Percentiles rank a stretch among this genome's conserved stretches.
phyloP scores from a whole-genome alignment of 1,140 invertebrate genomes.

The Hesperophylax magnus region DNA sequence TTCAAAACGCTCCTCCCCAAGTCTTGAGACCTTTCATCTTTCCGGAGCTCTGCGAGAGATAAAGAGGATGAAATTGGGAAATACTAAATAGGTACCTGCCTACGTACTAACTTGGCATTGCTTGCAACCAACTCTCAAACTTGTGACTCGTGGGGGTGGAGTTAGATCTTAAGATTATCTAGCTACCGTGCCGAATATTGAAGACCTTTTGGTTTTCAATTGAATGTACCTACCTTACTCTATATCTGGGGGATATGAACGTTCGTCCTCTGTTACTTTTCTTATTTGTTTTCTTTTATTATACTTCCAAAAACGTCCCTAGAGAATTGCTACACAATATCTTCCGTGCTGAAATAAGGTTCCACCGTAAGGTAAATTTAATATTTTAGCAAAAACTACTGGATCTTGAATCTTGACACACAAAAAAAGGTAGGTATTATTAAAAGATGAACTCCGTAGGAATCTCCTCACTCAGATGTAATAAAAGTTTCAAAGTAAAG shows the following conservation, averaged over 20 bases:
- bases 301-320: background rate
- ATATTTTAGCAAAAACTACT: no score
- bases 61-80: slow-evolving; percentile 41
- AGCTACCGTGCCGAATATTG: no score
- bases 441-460: no score
- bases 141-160: background rate
- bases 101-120: slow-evolving; percentile 4
- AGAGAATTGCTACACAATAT: background rate
- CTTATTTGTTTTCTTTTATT: slow-evolving; percentile 15
- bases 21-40: slow-evolving; percentile 28
- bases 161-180: no score
- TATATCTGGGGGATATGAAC: background rate
- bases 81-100: background rate
- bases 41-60: slow-evolving; percentile 25
- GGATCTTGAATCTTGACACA: no score
- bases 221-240: background rate
- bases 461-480: no score
- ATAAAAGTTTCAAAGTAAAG: no score
- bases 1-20: slow-evolving; percentile 1
- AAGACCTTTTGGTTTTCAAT: slow-evolving; percentile 9
- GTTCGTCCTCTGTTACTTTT: background rate
- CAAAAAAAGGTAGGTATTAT: no score
- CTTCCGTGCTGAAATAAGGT: no score
- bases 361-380: no score
- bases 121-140: slow-evolving; percentile 6